Conservation (phyloP, 2,888 invertebrate species). For the Dicranocentrus wangi region DNA sequence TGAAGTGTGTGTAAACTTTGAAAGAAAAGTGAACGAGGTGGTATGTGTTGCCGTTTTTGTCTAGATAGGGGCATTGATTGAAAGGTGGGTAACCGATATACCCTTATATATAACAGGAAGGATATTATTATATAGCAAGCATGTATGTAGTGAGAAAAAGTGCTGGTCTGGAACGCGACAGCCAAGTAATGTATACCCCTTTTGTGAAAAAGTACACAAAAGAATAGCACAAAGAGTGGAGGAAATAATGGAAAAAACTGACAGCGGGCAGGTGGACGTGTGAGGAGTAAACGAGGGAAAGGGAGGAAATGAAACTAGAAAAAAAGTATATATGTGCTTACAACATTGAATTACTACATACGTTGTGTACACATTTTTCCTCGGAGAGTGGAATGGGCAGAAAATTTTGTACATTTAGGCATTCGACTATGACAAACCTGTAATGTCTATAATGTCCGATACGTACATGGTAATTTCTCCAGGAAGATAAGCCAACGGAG, state of each 20-base stretch:
- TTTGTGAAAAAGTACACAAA: not conserved
- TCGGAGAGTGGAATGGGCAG: too few species aligned
- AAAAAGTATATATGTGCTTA: too few species aligned
- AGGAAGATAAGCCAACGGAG: not conserved
- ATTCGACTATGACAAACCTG: too few species aligned
- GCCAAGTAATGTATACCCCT: too few species aligned
- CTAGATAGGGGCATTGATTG: conserved; percentile 29
- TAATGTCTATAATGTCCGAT: too few species aligned
- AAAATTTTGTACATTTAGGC: too few species aligned
- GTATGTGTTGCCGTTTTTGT: not conserved
- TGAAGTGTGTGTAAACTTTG: not conserved
- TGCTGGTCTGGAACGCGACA: too few species aligned
- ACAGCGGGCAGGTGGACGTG: conserved; percentile 23
- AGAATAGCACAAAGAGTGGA: not conserved
- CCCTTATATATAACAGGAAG: conserved; percentile 7
- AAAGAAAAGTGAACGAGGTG: not conserved
- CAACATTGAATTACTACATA: not conserved
- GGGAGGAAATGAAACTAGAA: not conserved
- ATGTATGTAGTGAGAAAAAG: not conserved
- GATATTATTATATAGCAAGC: conserved; percentile 2
- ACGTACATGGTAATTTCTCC: too few species aligned
- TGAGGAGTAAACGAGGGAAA: not conserved
- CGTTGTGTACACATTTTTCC: not conserved
- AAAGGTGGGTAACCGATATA: conserved; percentile 51
- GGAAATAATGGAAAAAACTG: not conserved